Evolutionary conservation across 2,113 vertebrate species (phyloP).

Genomic region (Petroica traversi): DNA sequence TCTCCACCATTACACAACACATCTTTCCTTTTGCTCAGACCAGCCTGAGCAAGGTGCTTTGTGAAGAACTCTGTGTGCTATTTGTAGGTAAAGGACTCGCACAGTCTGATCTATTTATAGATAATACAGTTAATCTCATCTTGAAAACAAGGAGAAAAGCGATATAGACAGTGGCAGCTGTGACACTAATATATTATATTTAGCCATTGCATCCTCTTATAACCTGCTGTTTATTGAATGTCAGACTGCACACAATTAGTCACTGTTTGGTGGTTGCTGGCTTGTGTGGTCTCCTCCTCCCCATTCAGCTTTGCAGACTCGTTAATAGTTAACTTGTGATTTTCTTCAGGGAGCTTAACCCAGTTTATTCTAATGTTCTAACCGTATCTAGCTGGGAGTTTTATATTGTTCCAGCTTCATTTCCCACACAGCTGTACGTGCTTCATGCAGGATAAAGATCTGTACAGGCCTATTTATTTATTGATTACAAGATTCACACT

Average conservation of each 20-base stretch:
- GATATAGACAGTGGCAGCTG: constrained; percentile 14
- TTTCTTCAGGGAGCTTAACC: constrained; percentile 2
- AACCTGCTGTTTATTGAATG: neutral
- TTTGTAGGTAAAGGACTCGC: neutral
- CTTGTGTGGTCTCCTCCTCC: neutral
- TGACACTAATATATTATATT: neutral
- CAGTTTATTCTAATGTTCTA: neutral
- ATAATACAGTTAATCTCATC: neutral
- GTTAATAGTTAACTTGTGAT: neutral
- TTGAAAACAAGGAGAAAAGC: constrained; percentile 8
- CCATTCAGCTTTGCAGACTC: neutral
- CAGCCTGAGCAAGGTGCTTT: neutral
- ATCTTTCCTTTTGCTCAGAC: neutral
- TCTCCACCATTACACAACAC: neutral
- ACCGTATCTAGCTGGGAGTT: neutral
- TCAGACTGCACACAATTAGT: neutral
- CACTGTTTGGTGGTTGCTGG: neutral
- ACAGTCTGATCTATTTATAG: constrained; percentile 24
- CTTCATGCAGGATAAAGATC: neutral
- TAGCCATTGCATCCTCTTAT: neutral
- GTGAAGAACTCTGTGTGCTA: neutral
- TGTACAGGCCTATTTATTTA: neutral
- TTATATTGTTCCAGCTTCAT: neutral
- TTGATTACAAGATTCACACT: constrained; percentile 16
- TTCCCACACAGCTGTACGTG: constrained; percentile 14